A percentile compares a stretch with the other conserved stretches of the same genome.
phyloP scores from a whole-genome alignment of 2,113 vertebrate species.

The Apistogramma diplotaenia region DNA sequence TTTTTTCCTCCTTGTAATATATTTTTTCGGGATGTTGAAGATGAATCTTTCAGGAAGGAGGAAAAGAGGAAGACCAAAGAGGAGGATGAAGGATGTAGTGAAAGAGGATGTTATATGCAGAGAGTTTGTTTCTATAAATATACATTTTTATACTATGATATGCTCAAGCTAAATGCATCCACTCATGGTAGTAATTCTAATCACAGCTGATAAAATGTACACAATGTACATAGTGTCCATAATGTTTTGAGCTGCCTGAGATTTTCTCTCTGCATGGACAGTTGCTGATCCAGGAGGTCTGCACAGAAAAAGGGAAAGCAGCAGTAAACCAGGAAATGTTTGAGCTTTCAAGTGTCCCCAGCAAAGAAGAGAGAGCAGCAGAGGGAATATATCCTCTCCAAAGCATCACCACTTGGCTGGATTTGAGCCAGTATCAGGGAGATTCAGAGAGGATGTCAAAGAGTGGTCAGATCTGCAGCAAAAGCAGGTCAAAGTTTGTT shows the following conservation, averaged over 20 bases:
- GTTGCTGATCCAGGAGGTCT: slow-evolving; percentile 21
- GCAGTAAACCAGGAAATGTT: slow-evolving; percentile 15
- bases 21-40: too few species aligned
- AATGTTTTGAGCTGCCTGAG: not conserved
- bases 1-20: too few species aligned
- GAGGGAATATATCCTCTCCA: slow-evolving; percentile 51
- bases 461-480: not conserved
- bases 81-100: not conserved
- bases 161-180: not conserved
- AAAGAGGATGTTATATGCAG: not conserved
- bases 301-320: not conserved
- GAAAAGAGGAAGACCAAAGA: not conserved
- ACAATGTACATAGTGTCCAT: not conserved
- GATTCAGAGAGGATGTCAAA: not conserved
- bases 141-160: not conserved
- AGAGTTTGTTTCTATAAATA: not conserved
- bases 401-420: slow-evolving; percentile 17
- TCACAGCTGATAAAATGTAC: not conserved
- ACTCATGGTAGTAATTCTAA: not conserved
- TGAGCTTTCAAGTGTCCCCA: slow-evolving; percentile 43
- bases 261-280: not conserved
- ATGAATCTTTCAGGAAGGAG: not conserved
- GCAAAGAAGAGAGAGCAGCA: slow-evolving; percentile 18
- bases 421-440: not conserved
- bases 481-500: not conserved